Evolutionary conservation across 2,888 invertebrate genomes (phyloP).

Genomic region (Pandemis cinnamomeana): DNA sequence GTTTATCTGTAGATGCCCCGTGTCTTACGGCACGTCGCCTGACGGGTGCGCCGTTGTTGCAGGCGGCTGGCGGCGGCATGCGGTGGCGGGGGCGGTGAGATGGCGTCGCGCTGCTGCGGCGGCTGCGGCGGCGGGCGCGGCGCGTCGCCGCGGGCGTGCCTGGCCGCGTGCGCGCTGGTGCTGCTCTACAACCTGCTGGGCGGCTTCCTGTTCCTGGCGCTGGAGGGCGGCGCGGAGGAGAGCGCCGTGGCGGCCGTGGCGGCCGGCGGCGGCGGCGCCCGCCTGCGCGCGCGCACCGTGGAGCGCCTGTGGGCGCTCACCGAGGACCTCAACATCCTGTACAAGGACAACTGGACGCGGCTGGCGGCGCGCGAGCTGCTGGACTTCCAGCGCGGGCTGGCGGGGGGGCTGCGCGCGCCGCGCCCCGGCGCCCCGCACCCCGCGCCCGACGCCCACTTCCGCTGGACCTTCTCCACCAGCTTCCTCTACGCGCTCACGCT

Average conservation of each 20-base stretch:
- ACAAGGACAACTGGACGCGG: conserved; percentile 96
- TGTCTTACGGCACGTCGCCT: accelerated
- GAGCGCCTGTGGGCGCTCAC: conserved; percentile 94
- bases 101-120: conserved; percentile 23
- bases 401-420: conserved; percentile 73
- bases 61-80: conserved; percentile 9
- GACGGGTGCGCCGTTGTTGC: background rate
- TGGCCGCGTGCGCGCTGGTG: conserved; percentile 93
- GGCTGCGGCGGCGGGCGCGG: conserved; percentile 64
- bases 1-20: background rate
- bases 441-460: conserved; percentile 81
- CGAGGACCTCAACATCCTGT: conserved; percentile 93
- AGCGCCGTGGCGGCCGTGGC: conserved; percentile 87
- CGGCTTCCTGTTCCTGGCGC: conserved; percentile 94
- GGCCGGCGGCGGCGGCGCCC: conserved; percentile 80
- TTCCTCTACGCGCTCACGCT: conserved; percentile 96
- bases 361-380: conserved; percentile 94
- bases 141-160: conserved; percentile 89
- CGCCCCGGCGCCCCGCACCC: conserved; percentile 70
- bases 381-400: conserved; percentile 89
- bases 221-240: conserved; percentile 88
- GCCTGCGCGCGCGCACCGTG: conserved; percentile 88
- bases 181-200: conserved; percentile 96
- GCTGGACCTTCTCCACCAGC: conserved; percentile 96
- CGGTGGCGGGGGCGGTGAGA: conserved; percentile 7